Evolutionary conservation across 2,113 vertebrate genomes (phyloP).

Genomic region (Callopanchax toddi): DNA sequence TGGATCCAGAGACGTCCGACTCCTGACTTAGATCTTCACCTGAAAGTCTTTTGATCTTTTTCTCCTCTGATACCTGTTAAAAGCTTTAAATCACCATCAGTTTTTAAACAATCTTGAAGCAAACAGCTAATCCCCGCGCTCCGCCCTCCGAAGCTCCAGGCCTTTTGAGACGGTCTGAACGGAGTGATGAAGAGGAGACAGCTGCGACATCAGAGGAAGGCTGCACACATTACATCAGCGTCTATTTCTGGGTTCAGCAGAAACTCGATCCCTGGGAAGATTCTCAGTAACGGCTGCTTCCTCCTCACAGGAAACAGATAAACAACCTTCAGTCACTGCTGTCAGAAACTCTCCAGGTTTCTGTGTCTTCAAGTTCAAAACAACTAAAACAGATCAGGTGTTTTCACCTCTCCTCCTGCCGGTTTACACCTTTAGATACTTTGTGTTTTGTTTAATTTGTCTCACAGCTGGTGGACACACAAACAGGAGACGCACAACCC

Average conservation of each 20-base stretch:
- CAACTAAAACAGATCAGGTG: not conserved
- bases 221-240: conserved; percentile 48
- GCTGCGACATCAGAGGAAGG: conserved; percentile 46
- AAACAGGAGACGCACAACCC: conserved; percentile 14
- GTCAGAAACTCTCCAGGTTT: not conserved
- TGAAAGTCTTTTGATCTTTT: no score
- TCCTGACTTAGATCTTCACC: no score
- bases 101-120: no score
- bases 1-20: no score
- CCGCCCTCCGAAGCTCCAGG: no score
- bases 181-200: conserved; percentile 32
- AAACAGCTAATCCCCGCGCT: no score
- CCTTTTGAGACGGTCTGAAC: no score
- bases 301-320: conserved; percentile 27
- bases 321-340: conserved; percentile 26
- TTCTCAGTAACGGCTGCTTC: not conserved
- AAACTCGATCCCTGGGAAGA: conserved; percentile 16
- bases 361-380: not conserved
- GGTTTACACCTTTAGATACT: not conserved
- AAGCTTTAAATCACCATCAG: no score
- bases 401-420: no score
- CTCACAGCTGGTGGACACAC: conserved; percentile 30
- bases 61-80: no score
- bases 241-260: conserved; percentile 44
- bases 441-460: conserved; percentile 23